Evolutionary conservation across 2,797 vertebrate species (phyloP).

Genomic region (Aplochiton taeniatus): DNA sequence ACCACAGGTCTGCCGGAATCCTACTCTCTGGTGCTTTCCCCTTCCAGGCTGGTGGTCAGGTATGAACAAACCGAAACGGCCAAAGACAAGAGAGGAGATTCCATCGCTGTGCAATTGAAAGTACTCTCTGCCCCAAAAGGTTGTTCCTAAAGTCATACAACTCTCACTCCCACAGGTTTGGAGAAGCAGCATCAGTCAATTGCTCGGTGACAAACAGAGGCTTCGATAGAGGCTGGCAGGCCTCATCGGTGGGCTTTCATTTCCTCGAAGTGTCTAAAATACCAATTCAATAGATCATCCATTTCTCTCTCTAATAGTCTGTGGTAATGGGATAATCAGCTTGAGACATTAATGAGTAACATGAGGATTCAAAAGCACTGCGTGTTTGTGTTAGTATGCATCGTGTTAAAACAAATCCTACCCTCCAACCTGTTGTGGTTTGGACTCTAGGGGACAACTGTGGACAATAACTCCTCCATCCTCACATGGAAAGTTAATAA

Average conservation of each 20-base stretch:
- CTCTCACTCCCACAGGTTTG: conserved; percentile 47
- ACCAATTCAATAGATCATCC: too few species aligned
- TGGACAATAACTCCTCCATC: background rate
- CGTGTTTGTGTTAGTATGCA: too few species aligned
- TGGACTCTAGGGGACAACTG: background rate
- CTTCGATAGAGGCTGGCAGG: conserved; percentile 25
- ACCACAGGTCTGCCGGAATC: background rate
- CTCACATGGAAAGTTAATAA: conserved; percentile 50
- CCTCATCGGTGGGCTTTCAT: conserved; percentile 28
- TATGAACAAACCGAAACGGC: conserved; percentile 12
- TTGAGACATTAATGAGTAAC: too few species aligned
- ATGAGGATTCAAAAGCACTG: too few species aligned
- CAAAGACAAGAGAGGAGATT: background rate
- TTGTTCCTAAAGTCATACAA: background rate
- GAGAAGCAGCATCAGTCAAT: conserved; percentile 54
- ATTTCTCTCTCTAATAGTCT: too few species aligned
- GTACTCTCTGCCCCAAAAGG: too few species aligned
- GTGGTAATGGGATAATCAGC: too few species aligned
- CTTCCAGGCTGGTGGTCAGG: conserved; percentile 60
- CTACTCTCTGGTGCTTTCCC: conserved; percentile 39
- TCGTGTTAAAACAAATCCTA: too few species aligned
- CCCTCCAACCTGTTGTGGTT: too few species aligned
- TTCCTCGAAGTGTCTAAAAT: too few species aligned
- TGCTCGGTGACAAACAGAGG: conserved; percentile 35
- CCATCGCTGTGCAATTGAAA: too few species aligned